Conservation (phyloP, 2,888 invertebrate genomes). For the Trichopoda pennipes region DNA sequence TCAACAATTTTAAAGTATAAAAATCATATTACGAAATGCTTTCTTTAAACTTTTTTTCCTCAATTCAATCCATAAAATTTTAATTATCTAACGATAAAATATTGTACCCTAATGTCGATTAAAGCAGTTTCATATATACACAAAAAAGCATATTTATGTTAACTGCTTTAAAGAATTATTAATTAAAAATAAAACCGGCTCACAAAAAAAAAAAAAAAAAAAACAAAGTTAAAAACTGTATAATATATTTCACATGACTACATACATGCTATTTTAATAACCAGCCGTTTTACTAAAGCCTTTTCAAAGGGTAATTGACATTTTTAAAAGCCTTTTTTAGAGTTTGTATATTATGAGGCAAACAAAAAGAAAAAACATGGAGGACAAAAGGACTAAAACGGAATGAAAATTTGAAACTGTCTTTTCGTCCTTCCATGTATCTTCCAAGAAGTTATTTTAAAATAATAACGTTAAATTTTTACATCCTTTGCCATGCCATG, state of each 20-base stretch:
- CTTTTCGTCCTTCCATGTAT: neutral
- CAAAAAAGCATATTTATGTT: neutral
- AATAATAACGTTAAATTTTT: constrained; percentile 44
- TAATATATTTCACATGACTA: neutral
- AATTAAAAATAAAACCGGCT: constrained; percentile 19
- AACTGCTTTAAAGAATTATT: constrained; percentile 8
- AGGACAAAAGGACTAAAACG: neutral
- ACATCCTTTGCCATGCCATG: constrained; percentile 53
- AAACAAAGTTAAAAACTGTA: neutral
- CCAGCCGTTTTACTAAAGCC: constrained; percentile 5
- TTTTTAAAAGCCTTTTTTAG: constrained; percentile 25
- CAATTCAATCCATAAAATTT: too few relatives aligned
- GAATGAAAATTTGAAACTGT: constrained; percentile 27
- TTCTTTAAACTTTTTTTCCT: too few relatives aligned
- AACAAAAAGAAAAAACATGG: neutral
- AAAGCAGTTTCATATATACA: neutral
- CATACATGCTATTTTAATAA: constrained; percentile 23
- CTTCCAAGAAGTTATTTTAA: constrained; percentile 21
- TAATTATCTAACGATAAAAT: too few relatives aligned
- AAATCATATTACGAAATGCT: too few relatives aligned
- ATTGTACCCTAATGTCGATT: neutral
- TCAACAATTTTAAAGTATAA: too few relatives aligned
- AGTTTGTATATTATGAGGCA: neutral
- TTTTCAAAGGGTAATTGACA: constrained; percentile 43
- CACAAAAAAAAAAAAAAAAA: too few relatives aligned